These are phyloP conservation scores for Orthonevra nobilis DNA, from an alignment of 2,888 invertebrate genomes.

Conservation along the genomic window DNA sequence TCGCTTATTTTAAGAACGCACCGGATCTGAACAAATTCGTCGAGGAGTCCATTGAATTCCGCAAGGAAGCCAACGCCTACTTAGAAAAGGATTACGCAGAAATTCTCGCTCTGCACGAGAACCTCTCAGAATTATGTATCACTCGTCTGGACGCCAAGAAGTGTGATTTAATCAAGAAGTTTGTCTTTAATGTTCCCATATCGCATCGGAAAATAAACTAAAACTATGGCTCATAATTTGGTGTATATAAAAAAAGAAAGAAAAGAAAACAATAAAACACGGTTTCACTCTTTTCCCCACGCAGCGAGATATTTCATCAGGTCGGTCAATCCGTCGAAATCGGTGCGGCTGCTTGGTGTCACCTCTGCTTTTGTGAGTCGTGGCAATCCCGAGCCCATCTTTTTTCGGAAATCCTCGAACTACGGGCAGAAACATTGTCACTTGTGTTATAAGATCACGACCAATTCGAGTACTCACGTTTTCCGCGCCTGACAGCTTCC, in stretches of 20 bases:
- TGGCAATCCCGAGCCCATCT: constrained; percentile 89
- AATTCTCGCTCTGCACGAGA: constrained; percentile 71
- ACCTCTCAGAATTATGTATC: constrained; percentile 71
- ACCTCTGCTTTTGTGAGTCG: constrained; percentile 87
- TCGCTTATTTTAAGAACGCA: constrained; percentile 71
- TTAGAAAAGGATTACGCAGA: constrained; percentile 71
- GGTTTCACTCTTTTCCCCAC: constrained; percentile 77
- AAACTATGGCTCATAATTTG: constrained; percentile 21
- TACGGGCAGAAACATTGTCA: constrained; percentile 78
- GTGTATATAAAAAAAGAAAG: too few relatives aligned
- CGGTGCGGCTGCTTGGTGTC: constrained; percentile 91
- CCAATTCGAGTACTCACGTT: constrained; percentile 83
- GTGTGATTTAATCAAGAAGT: constrained; percentile 46
- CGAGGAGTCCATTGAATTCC: constrained; percentile 73
- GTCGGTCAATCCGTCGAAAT: constrained; percentile 92
- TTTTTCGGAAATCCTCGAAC: constrained; percentile 90
- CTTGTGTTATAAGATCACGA: too few relatives aligned
- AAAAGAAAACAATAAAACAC: constrained; percentile 13
- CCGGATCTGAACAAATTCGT: constrained; percentile 74
- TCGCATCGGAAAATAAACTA: constrained; percentile 27
- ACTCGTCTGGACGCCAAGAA: constrained; percentile 46
- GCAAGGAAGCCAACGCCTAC: constrained; percentile 71
- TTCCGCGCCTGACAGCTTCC: constrained; percentile 93
- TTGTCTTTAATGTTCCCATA: constrained; percentile 40
- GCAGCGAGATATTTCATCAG: constrained; percentile 88